A percentile compares a stretch with the other conserved stretches of the same genome.
Conservation (phyloP, 1,140 invertebrate genomes). For the Meloidogyne exigua region DNA sequence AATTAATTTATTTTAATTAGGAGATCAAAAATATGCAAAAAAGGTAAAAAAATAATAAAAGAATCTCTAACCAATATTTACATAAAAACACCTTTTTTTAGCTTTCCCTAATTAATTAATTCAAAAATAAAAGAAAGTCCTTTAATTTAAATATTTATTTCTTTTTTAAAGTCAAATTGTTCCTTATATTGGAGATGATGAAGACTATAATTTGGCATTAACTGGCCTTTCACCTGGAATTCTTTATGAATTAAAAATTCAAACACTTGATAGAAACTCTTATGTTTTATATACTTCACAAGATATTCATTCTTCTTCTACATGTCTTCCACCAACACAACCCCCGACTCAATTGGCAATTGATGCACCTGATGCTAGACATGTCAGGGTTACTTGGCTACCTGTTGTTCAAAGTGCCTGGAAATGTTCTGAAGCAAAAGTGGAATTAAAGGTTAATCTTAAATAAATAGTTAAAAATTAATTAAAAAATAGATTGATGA, state of each 20-base stretch:
- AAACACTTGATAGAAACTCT: conserved; percentile 61
- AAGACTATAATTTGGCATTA: conserved; percentile 56
- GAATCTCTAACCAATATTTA: too few relatives aligned
- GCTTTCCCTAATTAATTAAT: too few relatives aligned
- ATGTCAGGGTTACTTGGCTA: conserved; percentile 58
- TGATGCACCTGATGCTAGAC: conserved; percentile 58
- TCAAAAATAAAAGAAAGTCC: too few relatives aligned
- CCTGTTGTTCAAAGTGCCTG: conserved; percentile 58
- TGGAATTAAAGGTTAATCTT: conserved; percentile 54
- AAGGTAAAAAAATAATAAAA: too few relatives aligned
- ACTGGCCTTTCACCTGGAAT: conserved; percentile 54
- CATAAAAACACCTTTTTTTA: too few relatives aligned
- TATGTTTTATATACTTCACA: conserved; percentile 61
- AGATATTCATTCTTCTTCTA: conserved; percentile 42
- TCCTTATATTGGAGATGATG: conserved; percentile 60
- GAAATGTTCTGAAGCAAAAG: conserved; percentile 50
- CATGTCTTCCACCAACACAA: conserved; percentile 54
- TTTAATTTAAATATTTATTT: conserved; percentile 24
- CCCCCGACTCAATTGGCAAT: conserved; percentile 55
- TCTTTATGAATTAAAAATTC: conserved; percentile 58
- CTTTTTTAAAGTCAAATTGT: conserved; percentile 57
- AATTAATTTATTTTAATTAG: too few relatives aligned
- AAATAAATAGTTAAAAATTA: neutral
- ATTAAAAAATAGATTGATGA: conserved; percentile 53
- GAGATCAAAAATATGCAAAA: too few relatives aligned